Evolutionary conservation across 2,113 vertebrate genomes (phyloP), one percentile per base, ranked within the genome.

Genomic region (Pterophyllum scalare): DNA sequence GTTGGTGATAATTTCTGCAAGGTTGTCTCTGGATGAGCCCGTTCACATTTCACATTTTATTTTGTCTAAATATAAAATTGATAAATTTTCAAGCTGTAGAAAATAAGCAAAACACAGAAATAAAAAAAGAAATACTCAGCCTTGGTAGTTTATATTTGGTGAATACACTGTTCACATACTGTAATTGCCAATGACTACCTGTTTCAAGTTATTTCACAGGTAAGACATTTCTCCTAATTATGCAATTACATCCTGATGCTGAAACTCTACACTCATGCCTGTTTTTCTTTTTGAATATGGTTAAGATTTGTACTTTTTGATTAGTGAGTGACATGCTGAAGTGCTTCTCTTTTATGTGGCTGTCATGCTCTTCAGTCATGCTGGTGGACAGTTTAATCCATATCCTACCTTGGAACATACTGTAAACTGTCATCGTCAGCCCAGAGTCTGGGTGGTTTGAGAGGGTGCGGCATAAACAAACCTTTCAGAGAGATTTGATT

Each of bases 391-490:
- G 83, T 40, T 54, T 76, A 38, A 54, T 85, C 82, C 24, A 17
- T 79, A 38, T 79, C 28, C 72, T 46, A 43, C 75, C 77, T 77
- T 43, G 62, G 8, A 40, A 52, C 82, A 38, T 11, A 14, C 67
- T 79, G 78, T 87, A 75, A 85, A 74, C 65, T 26, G 75, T 60
- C 43, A 9, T 79, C 46, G 9, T 59, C 56, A n/a, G 78, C 2
- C 8, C 57, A 57, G 67, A 72, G 13, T 86, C 87, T 88, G 90
- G 84, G 89, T 91, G 89, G 89, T 81, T 89, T 57, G 14, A 60
- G 59, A 83, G 67, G 93, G 89, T 7, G 85, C 54, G 82, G 65
- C 58, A 4, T 85, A 92, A 93, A 93, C 88, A 93, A 26, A 20
- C 2, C 17, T 64, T 43, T 77, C 67, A 67, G 49, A 79, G 33